Base-by-base conservation (phyloP, 2,797 vertebrate genomes). In the Helicolenus hilgendorfi region DNA sequence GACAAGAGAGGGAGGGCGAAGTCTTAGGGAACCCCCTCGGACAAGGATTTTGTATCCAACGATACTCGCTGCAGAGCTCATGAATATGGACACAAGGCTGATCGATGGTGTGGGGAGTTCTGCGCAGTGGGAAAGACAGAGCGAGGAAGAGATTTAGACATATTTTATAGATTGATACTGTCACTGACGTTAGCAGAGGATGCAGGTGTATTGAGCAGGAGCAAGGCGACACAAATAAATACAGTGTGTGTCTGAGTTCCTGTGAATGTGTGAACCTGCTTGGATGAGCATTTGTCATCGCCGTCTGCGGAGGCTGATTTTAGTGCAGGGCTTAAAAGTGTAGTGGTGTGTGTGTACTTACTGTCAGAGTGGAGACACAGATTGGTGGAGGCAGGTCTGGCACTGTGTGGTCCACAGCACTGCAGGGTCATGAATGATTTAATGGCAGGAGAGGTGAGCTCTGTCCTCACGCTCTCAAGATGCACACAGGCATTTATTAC, bases 341-440 rank as follows among this genome's bases (percentile, higher is more conserved):
- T 69, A 55, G 59, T n/a, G 65, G 71, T 65, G 38, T 49, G 73
- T 75, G 80, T 55, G 76, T 62, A 86, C 60, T 77, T 75, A 11
- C 77, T 85, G 89, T 91, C 87, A 67, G 78, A 84, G 86, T 15
- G 68, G 58, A 89, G 91, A 92, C 64, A 63, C 85, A 91, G 90
- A 91, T 94, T 85, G 90, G 81, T 74, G 63, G 76, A 94, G 93
- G 88, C 93, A 92, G 89, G 85, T 88, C 85, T 87, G 56, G 81
- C 83, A 75, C 92, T 64, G 93, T 84, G 86, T 87, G 93, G 83
- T 91, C 90, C 91, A 88, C 84, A 92, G 91, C 84, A 88, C 89
- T 94, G 95, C 94, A 84, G 88, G 88, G 86, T 89, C 94, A 96
- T 96, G 87, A 96, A 97, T 95, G 93, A 96, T 97, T 97, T 93